Base-by-base conservation (phyloP, 2,113 vertebrate species). In the Vulpes vulpes region DNA sequence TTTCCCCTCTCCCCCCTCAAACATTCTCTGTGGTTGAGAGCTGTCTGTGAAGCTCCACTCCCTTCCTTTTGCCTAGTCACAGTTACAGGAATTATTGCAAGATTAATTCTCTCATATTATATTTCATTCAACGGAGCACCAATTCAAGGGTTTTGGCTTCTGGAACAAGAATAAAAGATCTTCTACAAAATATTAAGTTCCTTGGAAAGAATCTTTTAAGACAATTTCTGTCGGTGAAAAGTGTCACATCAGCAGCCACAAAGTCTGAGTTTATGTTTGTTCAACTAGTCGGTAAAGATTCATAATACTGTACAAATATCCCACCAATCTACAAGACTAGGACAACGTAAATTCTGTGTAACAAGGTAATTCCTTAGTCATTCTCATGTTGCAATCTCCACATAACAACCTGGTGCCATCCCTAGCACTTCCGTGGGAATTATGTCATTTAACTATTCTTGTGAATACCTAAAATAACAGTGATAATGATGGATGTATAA, bases 41-140 rank as follows among this genome's bases (percentile, higher is more conserved):
- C 78, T 97, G 90, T 92, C 96, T 69, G n/a, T 57, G 60, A 95
- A 89, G 87, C 87, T 96, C 94, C 87, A 94, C 96, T 97, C 97
- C 96, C 96, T 97, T 94, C 49, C 91, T 62, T 97, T 97, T 93
- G 93, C 96, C 95, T 69, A 97, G 94, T 96, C 97, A 81, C 80
- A 97, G 96, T 98, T 98, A 97, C 97, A 98, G 97, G 96, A 98
- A 98, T 92, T 91, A 83, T 92, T 97, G 96, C 97, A 96, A 97
- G 94, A 97, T 96, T 89, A 91, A 92, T 89, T 97, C 76, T 89
- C 84, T 85, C 53, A 2, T 92, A 97, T 95, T 97, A 94, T 89
- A 96, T 98, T 98, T 98, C 97, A 97, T 67, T 82, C 81, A 85
- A 81, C 94, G 92, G 62, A 89, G 67, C 30, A 91, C 84, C 49